Evolutionary conservation across 2,888 invertebrate genomes (phyloP).

Genomic region (Blera fallax): DNA sequence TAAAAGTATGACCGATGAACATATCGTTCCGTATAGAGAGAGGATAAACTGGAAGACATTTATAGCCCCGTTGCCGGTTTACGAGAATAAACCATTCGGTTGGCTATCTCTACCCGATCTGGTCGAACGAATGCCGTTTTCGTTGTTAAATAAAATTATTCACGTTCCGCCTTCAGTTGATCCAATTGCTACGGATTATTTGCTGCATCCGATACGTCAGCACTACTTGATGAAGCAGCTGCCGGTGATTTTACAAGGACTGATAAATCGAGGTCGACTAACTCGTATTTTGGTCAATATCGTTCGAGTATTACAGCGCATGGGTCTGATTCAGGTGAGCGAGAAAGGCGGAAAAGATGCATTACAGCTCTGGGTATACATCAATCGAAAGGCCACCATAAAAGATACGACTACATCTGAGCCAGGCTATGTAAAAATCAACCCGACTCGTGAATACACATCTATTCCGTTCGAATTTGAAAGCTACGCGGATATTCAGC

Average conservation of each 20-base stretch:
- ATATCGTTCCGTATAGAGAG: conserved; percentile 79
- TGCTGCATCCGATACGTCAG: conserved; percentile 86
- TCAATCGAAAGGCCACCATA: conserved; percentile 85
- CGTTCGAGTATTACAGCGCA: conserved; percentile 84
- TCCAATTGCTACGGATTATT: conserved; percentile 83
- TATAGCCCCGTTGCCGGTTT: conserved; percentile 85
- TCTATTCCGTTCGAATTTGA: conserved; percentile 84
- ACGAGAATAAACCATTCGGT: conserved; percentile 84
- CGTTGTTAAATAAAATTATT: conserved; percentile 86
- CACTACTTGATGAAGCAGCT: conserved; percentile 86
- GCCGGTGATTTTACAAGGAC: conserved; percentile 80
- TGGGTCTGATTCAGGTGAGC: conserved; percentile 87
- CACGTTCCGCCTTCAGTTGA: conserved; percentile 83
- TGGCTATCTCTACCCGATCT: conserved; percentile 89
- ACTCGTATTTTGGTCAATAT: conserved; percentile 79
- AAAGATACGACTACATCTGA: conserved; percentile 86
- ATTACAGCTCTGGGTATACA: conserved; percentile 87
- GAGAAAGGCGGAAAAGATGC: conserved; percentile 85
- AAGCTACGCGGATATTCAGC: conserved; percentile 83
- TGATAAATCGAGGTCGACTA: conserved; percentile 76
- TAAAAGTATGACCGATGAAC: conserved; percentile 68
- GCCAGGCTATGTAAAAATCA: conserved; percentile 85
- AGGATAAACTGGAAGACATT: conserved; percentile 88
- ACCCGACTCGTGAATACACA: conserved; percentile 84
- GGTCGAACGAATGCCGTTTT: conserved; percentile 87